These are phyloP conservation scores for Phragmatobia fuliginosa DNA, from an alignment of 2,888 invertebrate genomes.

Conservation along the genomic window DNA sequence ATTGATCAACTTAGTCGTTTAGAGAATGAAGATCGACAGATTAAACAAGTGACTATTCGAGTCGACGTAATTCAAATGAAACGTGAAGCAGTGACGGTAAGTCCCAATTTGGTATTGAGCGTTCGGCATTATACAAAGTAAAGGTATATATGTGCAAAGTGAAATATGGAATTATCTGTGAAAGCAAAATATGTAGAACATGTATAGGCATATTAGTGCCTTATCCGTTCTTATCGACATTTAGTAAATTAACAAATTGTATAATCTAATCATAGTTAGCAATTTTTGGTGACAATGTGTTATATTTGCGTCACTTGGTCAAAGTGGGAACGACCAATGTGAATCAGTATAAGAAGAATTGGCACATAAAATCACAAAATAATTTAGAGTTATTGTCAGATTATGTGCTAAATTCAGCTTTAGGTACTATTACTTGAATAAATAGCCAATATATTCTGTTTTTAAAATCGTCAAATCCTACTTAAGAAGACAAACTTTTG, in stretches of 20 bases:
- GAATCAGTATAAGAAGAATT: constrained; percentile 3
- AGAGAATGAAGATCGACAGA: neutral
- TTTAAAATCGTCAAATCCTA: neutral
- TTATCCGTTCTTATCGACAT: constrained; percentile 22
- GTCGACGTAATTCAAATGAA: neutral
- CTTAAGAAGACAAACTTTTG: neutral
- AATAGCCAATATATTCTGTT: neutral
- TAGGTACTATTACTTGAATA: neutral
- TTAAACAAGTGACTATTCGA: neutral
- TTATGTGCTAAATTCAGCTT: neutral
- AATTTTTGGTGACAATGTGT: constrained; percentile 15
- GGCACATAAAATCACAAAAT: neutral
- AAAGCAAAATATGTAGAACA: too few species aligned
- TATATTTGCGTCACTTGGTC: constrained; percentile 11
- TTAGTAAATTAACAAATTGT: constrained; percentile 24
- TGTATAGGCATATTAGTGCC: constrained; percentile 3
- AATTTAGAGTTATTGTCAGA: neutral
- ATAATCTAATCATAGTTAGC: constrained; percentile 26
- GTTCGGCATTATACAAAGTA: constrained; percentile 19
- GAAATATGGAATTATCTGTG: neutral
- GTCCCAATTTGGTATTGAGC: neutral
- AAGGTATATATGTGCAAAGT: constrained; percentile 6
- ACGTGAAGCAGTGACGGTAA: neutral
- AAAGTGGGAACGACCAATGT: constrained; percentile 10
- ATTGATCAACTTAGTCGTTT: neutral